Evolutionary conservation across 2,113 vertebrate genomes (phyloP), one percentile per base, ranked within the genome.

Genomic region (Neolamprologus falcicula): DNA sequence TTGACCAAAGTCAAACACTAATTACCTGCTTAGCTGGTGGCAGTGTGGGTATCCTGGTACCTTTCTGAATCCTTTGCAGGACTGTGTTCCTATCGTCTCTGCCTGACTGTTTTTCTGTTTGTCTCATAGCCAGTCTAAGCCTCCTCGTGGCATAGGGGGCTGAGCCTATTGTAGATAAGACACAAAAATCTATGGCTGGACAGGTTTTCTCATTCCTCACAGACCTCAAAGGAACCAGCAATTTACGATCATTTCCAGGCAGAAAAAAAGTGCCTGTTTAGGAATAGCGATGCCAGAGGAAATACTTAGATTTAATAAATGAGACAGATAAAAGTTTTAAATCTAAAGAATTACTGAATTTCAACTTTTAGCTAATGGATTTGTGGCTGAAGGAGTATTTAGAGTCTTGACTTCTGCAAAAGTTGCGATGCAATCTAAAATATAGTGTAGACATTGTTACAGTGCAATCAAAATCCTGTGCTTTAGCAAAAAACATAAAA

Each of bases 401-500:
- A 33, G 59, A 63, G 59, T 63, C 59, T 63, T 63, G 59, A 35
- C 28, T 63, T 35, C 59, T 35, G 28, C 1, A 63, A 19, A 63
- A 19, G 59, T 19, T 35, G 59, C 16, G 4, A 63, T 4, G 59
- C 9, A 35, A 19, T 35, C 6, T 63, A 63, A 63, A 63, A 35
- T 63, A 63, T 19, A 63, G 6, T 35, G 33, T 19, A 63, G 28
- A 63, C 59, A 61, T 61, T 63, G 31, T 63, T 63, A 63, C 28
- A 61, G 16, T 63, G 28, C 28, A 35, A 63, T 63, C 59, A 4
- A 71, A 71, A 71, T 42, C n/a, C n/a, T 71, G 1, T 71, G 37
- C n/a, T 71, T 71, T 24, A 71, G 35, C n/a, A 73, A 26, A 45
- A 73, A 28, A 73, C 40, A 45, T 28, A 61, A 61, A 61, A 55